phyloP scores from a whole-genome alignment of 2,888 invertebrate species.

The Danaus chrysippus region DNA sequence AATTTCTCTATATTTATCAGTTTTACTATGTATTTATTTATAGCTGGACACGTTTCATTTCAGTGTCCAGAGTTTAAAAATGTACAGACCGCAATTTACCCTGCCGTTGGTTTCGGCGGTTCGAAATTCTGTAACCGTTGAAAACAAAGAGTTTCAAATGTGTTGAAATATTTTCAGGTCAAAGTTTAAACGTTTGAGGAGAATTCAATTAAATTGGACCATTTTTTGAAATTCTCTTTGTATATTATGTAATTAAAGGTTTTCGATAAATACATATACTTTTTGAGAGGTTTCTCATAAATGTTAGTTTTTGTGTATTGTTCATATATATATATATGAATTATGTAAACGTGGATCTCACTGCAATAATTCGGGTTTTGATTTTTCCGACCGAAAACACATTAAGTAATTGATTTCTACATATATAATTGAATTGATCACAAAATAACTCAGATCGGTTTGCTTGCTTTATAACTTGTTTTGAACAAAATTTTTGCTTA shows the following conservation, averaged over 20 bases:
- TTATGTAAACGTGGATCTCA: no score
- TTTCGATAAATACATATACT: no score
- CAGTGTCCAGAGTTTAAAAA: constrained; percentile 14
- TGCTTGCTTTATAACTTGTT: background rate
- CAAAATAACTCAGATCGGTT: background rate
- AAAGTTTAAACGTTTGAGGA: background rate
- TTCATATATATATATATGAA: no score
- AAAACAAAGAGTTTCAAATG: constrained; percentile 2
- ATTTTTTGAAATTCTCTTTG: background rate
- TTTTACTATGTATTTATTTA: background rate
- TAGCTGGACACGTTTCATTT: constrained; percentile 2
- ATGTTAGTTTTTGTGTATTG: no score
- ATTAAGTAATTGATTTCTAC: no score
- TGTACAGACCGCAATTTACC: constrained; percentile 19
- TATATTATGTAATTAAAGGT: background rate
- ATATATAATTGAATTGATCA: no score
- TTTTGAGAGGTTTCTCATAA: no score
- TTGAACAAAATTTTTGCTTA: background rate
- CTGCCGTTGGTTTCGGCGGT: constrained; percentile 9
- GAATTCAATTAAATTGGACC: background rate
- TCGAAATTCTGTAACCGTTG: constrained; percentile 8
- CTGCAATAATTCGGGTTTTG: no score
- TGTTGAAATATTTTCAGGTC: background rate
- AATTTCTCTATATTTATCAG: background rate
- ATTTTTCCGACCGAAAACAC: no score